Evolutionary conservation across 2,888 invertebrate species (phyloP).

Genomic region (Napeogenes inachia): DNA sequence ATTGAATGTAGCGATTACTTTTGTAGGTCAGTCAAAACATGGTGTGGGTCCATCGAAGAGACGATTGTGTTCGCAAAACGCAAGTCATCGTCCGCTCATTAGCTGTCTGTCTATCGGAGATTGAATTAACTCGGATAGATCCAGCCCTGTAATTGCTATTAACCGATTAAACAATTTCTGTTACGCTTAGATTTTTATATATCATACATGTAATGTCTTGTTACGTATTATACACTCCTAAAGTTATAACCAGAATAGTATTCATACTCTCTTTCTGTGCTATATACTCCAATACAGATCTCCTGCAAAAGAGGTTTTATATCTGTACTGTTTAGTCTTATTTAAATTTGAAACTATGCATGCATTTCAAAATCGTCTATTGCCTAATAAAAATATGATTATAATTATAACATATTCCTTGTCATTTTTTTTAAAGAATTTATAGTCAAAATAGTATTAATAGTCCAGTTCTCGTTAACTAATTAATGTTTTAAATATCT

Average conservation of each 20-base stretch:
- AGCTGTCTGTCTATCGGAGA: slow-evolving; percentile 58
- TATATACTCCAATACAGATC: too few relatives aligned
- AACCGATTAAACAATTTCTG: slow-evolving; percentile 57
- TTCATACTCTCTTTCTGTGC: too few relatives aligned
- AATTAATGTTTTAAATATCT: slow-evolving; percentile 8
- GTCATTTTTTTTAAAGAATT: neutral
- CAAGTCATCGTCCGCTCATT: slow-evolving; percentile 71
- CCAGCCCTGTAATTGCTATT: slow-evolving; percentile 52
- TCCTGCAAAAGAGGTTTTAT: too few relatives aligned
- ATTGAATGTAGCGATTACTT: slow-evolving; percentile 46
- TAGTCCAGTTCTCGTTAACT: neutral
- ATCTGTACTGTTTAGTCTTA: too few relatives aligned
- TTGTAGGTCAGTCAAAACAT: slow-evolving; percentile 44
- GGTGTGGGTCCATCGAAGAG: slow-evolving; percentile 43
- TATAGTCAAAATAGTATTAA: neutral
- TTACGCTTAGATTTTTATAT: slow-evolving; percentile 27
- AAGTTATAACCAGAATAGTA: too few relatives aligned
- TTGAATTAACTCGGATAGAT: slow-evolving; percentile 68
- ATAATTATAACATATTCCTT: too few relatives aligned
- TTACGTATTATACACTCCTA: too few relatives aligned
- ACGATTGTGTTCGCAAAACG: slow-evolving; percentile 47
- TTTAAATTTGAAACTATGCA: too few relatives aligned
- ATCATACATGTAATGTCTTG: slow-evolving; percentile 6
- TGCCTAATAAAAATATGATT: too few relatives aligned
- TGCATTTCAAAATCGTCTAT: too few relatives aligned